These are phyloP conservation scores for Trididemnum clinides DNA, from an alignment of 23 tunicate species.

Conservation along the genomic window DNA sequence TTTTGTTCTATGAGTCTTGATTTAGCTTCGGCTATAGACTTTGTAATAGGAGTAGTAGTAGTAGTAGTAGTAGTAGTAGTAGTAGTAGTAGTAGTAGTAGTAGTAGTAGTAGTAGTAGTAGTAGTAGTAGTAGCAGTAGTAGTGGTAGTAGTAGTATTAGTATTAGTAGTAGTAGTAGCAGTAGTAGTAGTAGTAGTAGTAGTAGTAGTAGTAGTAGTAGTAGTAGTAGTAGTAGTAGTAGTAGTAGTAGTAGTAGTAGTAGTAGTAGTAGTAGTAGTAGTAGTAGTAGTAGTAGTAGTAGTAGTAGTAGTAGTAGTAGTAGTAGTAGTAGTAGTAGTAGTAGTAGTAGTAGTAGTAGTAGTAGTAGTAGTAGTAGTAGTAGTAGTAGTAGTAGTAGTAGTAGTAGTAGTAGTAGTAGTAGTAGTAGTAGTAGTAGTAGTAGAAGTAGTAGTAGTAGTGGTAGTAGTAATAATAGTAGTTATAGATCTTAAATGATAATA, in stretches of 20 bases:
- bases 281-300: constrained; percentile 27
- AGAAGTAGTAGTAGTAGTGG: neutral
- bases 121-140: constrained; percentile 9
- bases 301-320: neutral
- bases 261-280: constrained; percentile 23
- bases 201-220: constrained; percentile 9
- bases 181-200: constrained; percentile 35
- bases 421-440: neutral
- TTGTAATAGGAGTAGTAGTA: no score
- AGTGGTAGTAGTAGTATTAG: constrained; percentile 28
- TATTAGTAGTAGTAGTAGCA: constrained; percentile 7
- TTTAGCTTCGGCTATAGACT: no score
- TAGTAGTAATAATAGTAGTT: neutral
- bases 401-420: neutral
- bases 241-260: constrained; percentile 15
- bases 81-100: no score
- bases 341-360: constrained; percentile 14
- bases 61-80: no score
- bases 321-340: neutral
- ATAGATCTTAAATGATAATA: no score
- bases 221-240: constrained; percentile 20
- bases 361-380: constrained; percentile 8
- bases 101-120: neutral
- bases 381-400: neutral
- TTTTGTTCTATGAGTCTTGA: no score